Percentiles rank a stretch among this genome's conserved stretches.
Conservation (phyloP, 2,888 invertebrate genomes). For the Orchesellides sinensis region DNA sequence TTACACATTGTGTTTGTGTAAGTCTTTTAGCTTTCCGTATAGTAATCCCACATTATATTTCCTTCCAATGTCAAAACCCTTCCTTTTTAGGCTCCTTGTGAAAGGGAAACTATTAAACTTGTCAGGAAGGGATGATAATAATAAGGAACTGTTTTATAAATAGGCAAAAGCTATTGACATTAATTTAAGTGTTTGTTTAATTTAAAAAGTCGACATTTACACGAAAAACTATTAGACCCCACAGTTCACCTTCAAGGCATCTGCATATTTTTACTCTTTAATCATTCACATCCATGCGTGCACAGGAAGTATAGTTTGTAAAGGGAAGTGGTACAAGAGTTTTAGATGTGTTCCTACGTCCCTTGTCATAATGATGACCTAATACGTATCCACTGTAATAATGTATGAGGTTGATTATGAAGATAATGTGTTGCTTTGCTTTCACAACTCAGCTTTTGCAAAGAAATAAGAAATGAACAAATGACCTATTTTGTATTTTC, state of each 20-base stretch:
- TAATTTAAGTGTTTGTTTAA: slow-evolving; percentile 20
- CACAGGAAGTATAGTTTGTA: too few species aligned
- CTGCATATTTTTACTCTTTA: too few species aligned
- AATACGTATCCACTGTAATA: slow-evolving; percentile 13
- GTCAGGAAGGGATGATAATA: slow-evolving; percentile 14
- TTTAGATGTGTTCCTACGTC: too few species aligned
- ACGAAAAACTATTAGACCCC: background rate
- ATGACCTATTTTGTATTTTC: too few species aligned
- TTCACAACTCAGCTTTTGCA: background rate
- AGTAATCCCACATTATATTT: too few species aligned
- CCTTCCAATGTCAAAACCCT: slow-evolving; percentile 47
- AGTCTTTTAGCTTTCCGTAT: too few species aligned
- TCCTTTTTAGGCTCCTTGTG: slow-evolving; percentile 4
- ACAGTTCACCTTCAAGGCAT: slow-evolving; percentile 16
- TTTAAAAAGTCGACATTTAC: background rate
- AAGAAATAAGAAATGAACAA: background rate
- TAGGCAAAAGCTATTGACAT: slow-evolving; percentile 42
- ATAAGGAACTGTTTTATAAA: slow-evolving; percentile 55
- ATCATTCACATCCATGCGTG: too few species aligned
- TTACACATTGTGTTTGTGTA: too few species aligned
- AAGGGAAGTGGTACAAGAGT: too few species aligned
- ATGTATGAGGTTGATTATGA: too few species aligned
- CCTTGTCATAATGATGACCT: too few species aligned
- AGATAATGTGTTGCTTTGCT: too few species aligned
- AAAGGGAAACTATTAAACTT: slow-evolving; percentile 24